Conservation (phyloP, 2,888 invertebrate genomes). For the Ctenicera cuprea region DNA sequence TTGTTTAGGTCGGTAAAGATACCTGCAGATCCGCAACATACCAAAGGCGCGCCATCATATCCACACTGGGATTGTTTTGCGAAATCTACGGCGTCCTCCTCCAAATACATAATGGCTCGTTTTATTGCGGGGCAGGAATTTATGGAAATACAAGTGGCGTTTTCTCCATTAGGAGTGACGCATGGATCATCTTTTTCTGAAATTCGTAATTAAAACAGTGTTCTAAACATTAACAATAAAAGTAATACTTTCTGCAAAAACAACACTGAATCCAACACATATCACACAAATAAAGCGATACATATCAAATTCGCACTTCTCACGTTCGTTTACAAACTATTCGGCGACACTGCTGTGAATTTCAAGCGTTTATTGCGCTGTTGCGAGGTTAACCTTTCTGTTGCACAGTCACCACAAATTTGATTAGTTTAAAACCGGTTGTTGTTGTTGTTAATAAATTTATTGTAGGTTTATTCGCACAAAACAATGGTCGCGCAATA, state of each 20-base stretch:
- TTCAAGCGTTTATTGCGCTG: too few relatives aligned
- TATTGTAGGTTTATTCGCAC: too few relatives aligned
- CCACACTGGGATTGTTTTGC: constrained; percentile 61
- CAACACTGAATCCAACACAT: not conserved
- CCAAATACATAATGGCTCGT: constrained; percentile 63
- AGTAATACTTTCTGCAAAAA: not conserved
- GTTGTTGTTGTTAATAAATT: too few relatives aligned
- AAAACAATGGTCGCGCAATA: too few relatives aligned
- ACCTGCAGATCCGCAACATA: not conserved
- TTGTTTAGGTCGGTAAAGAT: not conserved
- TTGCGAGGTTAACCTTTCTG: too few relatives aligned
- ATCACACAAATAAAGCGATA: not conserved
- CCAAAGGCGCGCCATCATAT: not conserved
- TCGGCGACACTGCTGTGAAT: too few relatives aligned
- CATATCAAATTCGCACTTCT: not conserved
- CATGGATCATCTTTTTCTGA: constrained; percentile 60
- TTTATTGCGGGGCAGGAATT: constrained; percentile 70
- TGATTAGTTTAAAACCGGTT: too few relatives aligned
- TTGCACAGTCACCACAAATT: too few relatives aligned
- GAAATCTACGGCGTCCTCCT: constrained; percentile 57
- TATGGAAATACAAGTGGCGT: constrained; percentile 70
- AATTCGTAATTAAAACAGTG: not conserved
- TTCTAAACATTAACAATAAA: not conserved
- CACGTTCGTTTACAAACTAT: not conserved
- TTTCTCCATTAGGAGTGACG: constrained; percentile 68